phyloP scores from a whole-genome alignment of 1,140 invertebrate species.

The Drosophila saltans region DNA sequence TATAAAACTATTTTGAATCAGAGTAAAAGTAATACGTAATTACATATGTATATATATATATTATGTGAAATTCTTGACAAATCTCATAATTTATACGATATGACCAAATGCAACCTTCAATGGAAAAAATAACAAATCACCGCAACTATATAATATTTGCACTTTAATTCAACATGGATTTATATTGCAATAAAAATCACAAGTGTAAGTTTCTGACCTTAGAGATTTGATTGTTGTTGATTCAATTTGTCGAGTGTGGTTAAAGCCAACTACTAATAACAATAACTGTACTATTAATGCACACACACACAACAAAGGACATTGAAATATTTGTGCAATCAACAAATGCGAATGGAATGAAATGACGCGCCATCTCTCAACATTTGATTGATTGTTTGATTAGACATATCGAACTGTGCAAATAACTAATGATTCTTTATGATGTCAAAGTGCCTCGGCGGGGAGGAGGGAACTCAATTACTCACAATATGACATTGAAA shows the following conservation, averaged over 20 bases:
- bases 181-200: slow-evolving; percentile 50
- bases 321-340: slow-evolving; percentile 74
- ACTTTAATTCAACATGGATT: slow-evolving; percentile 62
- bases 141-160: slow-evolving; percentile 48
- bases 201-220: slow-evolving; percentile 64
- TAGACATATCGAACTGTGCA: slow-evolving; percentile 65
- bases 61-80: slow-evolving; percentile 18
- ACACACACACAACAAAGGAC: slow-evolving; percentile 61
- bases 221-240: slow-evolving; percentile 46
- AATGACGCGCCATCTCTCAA: slow-evolving; percentile 50
- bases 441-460: slow-evolving; percentile 2
- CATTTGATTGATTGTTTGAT: slow-evolving; percentile 59
- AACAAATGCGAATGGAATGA: slow-evolving; percentile 32
- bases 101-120: slow-evolving; percentile 10
- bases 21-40: slow-evolving; percentile 6
- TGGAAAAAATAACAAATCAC: slow-evolving; percentile 48
- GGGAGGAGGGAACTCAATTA: background rate
- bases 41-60: background rate
- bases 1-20: background rate
- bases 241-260: slow-evolving; percentile 20
- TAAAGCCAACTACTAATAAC: slow-evolving; percentile 26
- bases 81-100: slow-evolving; percentile 16
- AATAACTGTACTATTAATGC: slow-evolving; percentile 58
- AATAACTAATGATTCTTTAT: slow-evolving; percentile 53
- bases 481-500: slow-evolving; percentile 53